Evolutionary conservation across 2,797 vertebrate species (phyloP).

Genomic region (Coranthus polyacanthus): DNA sequence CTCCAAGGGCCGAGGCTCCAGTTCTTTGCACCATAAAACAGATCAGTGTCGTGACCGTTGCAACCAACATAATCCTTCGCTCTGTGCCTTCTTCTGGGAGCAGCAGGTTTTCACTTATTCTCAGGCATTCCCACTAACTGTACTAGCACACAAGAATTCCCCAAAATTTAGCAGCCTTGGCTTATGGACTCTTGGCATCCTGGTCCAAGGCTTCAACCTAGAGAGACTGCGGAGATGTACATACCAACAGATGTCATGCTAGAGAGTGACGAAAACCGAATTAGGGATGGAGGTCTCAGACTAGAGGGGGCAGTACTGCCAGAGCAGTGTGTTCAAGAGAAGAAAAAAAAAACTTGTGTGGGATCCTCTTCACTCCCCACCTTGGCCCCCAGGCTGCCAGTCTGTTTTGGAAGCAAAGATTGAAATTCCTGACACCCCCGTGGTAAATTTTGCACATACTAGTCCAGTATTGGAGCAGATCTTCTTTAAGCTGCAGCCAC

Average conservation of each 20-base stretch:
- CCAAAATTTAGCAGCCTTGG: conserved; percentile 59
- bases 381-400: conserved; percentile 71
- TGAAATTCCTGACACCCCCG: conserved; percentile 93
- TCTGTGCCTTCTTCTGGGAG: conserved; percentile 46
- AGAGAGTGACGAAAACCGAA: conserved; percentile 22
- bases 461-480: conserved; percentile 66
- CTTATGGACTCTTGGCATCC: conserved; percentile 66
- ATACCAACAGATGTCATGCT: conserved; percentile 31
- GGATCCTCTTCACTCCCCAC: conserved; percentile 57
- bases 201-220: conserved; percentile 43
- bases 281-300: conserved; percentile 22
- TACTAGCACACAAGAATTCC: conserved; percentile 62
- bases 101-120: conserved; percentile 64
- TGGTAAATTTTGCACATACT: conserved; percentile 90
- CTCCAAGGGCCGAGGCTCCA: conserved; percentile 58
- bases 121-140: conserved; percentile 75
- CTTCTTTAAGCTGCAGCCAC: conserved; percentile 62
- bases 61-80: conserved; percentile 86
- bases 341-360: conserved; percentile 31
- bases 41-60: conserved; percentile 76
- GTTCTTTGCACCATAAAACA: conserved; percentile 76
- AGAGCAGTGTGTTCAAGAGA: conserved; percentile 27
- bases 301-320: conserved; percentile 23
- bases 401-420: conserved; percentile 91
- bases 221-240: conserved; percentile 36